phyloP scores from a whole-genome alignment of 2,888 invertebrate genomes.

The Agrilus biguttatus region DNA sequence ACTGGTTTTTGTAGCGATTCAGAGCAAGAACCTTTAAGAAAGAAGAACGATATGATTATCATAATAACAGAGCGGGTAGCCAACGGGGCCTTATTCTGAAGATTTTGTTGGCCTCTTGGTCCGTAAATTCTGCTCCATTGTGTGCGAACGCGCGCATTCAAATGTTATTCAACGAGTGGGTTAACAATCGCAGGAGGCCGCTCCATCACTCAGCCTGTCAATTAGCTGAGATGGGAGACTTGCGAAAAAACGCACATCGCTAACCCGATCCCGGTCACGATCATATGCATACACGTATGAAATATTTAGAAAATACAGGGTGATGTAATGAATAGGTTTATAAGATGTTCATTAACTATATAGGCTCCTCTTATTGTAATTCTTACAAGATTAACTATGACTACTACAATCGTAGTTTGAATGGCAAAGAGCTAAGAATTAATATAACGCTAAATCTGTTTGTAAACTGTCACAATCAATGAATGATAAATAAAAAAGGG shows the following conservation, averaged over 20 bases:
- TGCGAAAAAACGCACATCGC: not conserved
- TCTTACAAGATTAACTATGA: too few relatives aligned
- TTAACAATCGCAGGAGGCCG: slow-evolving; percentile 13
- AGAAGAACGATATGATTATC: too few relatives aligned
- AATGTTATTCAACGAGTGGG: slow-evolving; percentile 8
- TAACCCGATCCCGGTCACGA: not conserved
- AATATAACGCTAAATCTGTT: too few relatives aligned
- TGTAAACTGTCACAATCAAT: too few relatives aligned
- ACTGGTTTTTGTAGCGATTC: too few relatives aligned
- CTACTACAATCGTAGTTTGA: too few relatives aligned
- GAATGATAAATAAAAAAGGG: too few relatives aligned
- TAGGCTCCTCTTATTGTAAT: too few relatives aligned
- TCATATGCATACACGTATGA: slow-evolving; percentile 4
- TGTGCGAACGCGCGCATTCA: slow-evolving; percentile 7
- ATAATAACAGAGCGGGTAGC: too few relatives aligned
- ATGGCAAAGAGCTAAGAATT: too few relatives aligned
- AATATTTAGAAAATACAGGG: not conserved
- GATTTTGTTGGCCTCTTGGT: slow-evolving; percentile 6
- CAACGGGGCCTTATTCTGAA: not conserved
- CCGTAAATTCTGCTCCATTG: slow-evolving; percentile 8
- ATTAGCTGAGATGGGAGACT: slow-evolving; percentile 8
- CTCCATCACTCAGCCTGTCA: slow-evolving; percentile 15
- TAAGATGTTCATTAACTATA: too few relatives aligned
- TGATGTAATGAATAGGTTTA: not conserved
- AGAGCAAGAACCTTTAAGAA: too few relatives aligned